Percentiles rank a stretch among this genome's conserved stretches.
phyloP scores from a whole-genome alignment of 2,888 invertebrate species.

The Zygogramma bicolorata region DNA sequence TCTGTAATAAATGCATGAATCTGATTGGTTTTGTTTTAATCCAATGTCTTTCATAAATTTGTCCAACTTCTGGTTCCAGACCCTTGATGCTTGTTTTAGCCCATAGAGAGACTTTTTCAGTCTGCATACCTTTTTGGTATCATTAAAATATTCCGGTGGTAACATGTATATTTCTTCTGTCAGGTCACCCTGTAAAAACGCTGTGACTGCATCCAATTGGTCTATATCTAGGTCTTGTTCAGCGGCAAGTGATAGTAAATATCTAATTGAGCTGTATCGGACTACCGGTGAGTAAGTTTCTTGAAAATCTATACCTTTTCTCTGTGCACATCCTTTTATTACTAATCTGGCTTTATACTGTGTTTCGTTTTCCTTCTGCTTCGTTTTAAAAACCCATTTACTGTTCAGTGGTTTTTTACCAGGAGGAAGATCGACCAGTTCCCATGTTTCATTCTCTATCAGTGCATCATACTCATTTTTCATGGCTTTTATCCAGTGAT shows the following conservation, averaged over 20 bases:
- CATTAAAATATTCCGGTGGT: conserved; percentile 40
- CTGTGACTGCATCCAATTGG: conserved; percentile 54
- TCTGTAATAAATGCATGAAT: conserved; percentile 8
- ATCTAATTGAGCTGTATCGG: no score
- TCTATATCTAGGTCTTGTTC: no score
- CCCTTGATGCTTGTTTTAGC: no score
- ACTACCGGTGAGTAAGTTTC: no score
- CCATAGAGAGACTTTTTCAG: conserved; percentile 47
- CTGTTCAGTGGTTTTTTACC: background rate
- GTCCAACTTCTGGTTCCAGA: background rate
- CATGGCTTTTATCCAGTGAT: background rate
- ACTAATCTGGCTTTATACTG: background rate
- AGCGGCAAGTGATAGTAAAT: no score
- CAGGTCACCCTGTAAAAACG: conserved; percentile 52
- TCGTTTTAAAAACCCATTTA: background rate
- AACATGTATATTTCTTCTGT: conserved; percentile 51
- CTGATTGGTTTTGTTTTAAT: background rate
- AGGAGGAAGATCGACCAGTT: background rate
- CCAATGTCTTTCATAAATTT: background rate
- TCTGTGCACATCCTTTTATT: background rate
- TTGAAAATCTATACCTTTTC: no score
- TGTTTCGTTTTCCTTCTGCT: background rate
- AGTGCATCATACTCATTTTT: no score
- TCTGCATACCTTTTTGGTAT: conserved; percentile 39
- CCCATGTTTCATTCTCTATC: background rate